A percentile compares a stretch with the other conserved stretches of the same genome.
Conservation (phyloP, 2,113 vertebrate genomes). For the Platycercus adscitus region DNA sequence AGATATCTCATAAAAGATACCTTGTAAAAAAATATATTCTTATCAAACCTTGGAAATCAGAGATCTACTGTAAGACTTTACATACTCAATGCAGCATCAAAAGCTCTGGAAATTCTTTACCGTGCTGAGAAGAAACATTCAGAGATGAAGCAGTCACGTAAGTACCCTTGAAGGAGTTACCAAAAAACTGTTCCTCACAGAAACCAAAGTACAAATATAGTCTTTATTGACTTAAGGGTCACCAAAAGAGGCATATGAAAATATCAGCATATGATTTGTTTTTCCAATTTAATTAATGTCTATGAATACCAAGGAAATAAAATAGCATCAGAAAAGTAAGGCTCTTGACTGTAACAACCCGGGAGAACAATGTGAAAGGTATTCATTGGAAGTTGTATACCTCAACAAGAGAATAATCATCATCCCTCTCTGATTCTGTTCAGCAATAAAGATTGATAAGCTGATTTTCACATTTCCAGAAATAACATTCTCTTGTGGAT, state of each 20-base stretch:
- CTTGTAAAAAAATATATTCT: background rate
- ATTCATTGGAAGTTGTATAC: background rate
- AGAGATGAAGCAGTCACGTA: background rate
- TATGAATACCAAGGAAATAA: background rate
- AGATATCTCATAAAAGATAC: background rate
- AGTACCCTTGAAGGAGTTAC: background rate
- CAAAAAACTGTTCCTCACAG: background rate
- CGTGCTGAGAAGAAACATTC: background rate
- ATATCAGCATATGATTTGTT: background rate
- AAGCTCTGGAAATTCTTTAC: background rate
- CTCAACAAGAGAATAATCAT: background rate
- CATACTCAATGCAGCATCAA: background rate
- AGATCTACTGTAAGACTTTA: background rate
- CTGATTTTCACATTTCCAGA: background rate
- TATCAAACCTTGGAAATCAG: background rate
- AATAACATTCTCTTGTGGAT: background rate
- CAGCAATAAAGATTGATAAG: background rate
- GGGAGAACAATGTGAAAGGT: background rate
- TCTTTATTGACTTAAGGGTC: background rate
- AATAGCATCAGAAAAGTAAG: background rate
- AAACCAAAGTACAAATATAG: background rate
- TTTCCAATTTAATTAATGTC: background rate
- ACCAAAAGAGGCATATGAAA: background rate
- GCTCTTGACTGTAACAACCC: accelerated
- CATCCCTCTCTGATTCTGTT: background rate